Evolutionary conservation across 2,113 vertebrate genomes (phyloP), one percentile per base, ranked within the genome.

Genomic region (Phoenicopterus ruber): DNA sequence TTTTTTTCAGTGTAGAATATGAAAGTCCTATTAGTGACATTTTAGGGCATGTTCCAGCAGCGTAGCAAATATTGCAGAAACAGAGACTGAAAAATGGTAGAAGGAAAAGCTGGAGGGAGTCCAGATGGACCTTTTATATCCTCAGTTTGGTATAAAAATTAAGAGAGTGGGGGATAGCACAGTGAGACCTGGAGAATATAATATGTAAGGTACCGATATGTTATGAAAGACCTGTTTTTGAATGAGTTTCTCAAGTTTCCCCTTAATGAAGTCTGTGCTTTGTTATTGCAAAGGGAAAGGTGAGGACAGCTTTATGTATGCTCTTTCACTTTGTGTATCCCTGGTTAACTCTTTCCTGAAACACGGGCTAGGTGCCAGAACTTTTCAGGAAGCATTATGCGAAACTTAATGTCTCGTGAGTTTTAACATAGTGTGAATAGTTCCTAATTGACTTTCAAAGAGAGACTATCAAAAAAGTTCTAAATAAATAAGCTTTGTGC

Each of bases 281-380:
- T 89, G 29, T 94, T 82, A 89, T 32, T 82, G 78, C 36, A 76
- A 49, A 86, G 40, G 31, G 34, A 76, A 59, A 89, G 55, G 21
- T 71, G 44, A 73, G 58, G 86, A 91, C 72, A 83, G 36, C 52
- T 73, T 91, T 52, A 72, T 65, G 57, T 18, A 52, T 36, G 24
- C 44, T 92, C 61, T 92, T 88, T 82, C 4, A 9, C 34, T 93
- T 42, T 28, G 26, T 69, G 26, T 69, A 72, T 80, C 40, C 71
- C 52, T 61, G 34, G 19, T 83, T 94, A 95, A 95, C 89, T 91
- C 91, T 67, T 91, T 91, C 69, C 76, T 87, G 81, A 89, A 87
- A 66, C 24, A 19, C 32, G 38, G 50, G 47, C 42, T 34, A 31
- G 13, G 34, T 50, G 34, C 65, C 81, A 91, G 69, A 89, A 72